These are phyloP conservation scores for Micropoecilia bifurca DNA, from an alignment of 2,797 vertebrate genomes.

Conservation along the genomic window DNA sequence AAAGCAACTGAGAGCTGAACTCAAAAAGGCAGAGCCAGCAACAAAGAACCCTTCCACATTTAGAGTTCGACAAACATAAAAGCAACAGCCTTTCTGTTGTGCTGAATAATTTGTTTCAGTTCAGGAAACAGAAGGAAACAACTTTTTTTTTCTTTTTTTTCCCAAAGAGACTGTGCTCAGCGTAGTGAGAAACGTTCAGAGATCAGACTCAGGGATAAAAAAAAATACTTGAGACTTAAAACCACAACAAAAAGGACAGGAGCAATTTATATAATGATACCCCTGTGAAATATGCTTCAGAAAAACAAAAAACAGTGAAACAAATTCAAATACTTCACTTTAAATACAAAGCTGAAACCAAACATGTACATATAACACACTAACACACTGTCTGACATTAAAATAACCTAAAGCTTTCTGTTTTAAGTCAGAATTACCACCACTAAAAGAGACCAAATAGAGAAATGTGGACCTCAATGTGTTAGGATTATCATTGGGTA, in stretches of 20 bases:
- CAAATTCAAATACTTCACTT: neutral
- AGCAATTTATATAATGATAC: neutral
- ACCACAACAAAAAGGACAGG: neutral
- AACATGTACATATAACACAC: neutral
- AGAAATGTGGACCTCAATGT: neutral
- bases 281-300: neutral
- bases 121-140: neutral
- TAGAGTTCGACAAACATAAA: constrained; percentile 4
- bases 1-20: neutral
- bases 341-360: neutral
- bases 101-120: constrained; percentile 9
- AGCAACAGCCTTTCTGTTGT: constrained; percentile 2
- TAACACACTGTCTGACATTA: neutral
- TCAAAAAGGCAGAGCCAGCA: constrained; percentile 5
- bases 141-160: neutral
- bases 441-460: neutral
- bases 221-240: neutral
- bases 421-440: no score
- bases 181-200: neutral
- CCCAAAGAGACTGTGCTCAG: neutral
- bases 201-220: neutral
- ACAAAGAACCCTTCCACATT: constrained; percentile 6
- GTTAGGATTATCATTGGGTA: neutral
- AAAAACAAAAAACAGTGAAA: neutral
- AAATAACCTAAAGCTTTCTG: neutral